phyloP scores from a whole-genome alignment of 2,888 invertebrate species.

The Cheilosia vernalis region DNA sequence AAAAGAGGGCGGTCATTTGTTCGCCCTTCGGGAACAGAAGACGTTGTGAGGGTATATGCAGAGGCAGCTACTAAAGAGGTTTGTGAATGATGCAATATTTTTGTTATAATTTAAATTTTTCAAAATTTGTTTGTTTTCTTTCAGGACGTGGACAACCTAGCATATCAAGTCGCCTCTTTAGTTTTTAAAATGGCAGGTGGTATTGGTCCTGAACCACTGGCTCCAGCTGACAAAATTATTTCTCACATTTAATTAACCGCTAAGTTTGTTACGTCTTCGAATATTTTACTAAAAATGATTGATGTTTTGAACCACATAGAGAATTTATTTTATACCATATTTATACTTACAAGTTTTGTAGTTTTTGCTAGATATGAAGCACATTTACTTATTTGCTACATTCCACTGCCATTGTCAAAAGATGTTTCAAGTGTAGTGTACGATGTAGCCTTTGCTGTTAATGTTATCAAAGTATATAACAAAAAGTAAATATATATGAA shows the following conservation, averaged over 20 bases:
- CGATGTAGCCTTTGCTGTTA: constrained; percentile 66
- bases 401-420: constrained; percentile 68
- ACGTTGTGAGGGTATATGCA: constrained; percentile 97
- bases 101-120: not conserved
- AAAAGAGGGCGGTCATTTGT: constrained; percentile 93
- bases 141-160: constrained; percentile 88
- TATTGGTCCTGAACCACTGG: constrained; percentile 86
- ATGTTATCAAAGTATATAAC: constrained; percentile 42
- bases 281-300: constrained; percentile 45
- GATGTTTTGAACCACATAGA: constrained; percentile 67
- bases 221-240: constrained; percentile 79
- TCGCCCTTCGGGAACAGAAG: constrained; percentile 98
- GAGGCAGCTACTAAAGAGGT: constrained; percentile 92
- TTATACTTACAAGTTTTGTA: constrained; percentile 58
- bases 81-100: constrained; percentile 2
- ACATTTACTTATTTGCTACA: constrained; percentile 71
- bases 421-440: constrained; percentile 53
- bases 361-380: constrained; percentile 56
- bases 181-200: constrained; percentile 93
- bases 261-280: constrained; percentile 34
- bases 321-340: constrained; percentile 72
- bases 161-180: constrained; percentile 89
- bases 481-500: constrained; percentile 23
- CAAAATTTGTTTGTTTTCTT: constrained; percentile 41
- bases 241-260: constrained; percentile 79